Evolutionary conservation across 2,113 vertebrate genomes (phyloP).

Genomic region (Mixornis gularis): DNA sequence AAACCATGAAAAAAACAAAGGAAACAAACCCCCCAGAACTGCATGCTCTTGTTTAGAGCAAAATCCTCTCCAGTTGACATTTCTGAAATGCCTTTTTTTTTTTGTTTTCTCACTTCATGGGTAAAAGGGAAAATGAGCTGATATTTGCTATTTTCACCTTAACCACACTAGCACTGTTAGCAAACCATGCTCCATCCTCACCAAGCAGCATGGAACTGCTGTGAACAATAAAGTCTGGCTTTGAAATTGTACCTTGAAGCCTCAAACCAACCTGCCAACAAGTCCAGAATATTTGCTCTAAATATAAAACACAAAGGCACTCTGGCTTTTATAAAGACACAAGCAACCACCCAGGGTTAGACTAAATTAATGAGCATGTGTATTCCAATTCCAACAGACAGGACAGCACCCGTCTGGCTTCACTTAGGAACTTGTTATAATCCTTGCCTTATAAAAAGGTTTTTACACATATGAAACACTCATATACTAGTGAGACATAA

Average conservation of each 20-base stretch:
- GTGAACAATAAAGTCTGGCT: neutral
- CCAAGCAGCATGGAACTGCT: neutral
- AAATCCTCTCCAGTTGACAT: neutral
- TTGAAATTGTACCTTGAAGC: neutral
- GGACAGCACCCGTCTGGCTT: neutral
- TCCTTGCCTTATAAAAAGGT: neutral
- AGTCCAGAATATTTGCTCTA: neutral
- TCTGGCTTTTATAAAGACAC: neutral
- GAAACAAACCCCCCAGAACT: rapidly evolving
- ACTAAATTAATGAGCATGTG: neutral
- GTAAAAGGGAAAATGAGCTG: neutral
- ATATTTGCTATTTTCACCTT: neutral
- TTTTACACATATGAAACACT: slow-evolving; percentile 17
- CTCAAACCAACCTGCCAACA: neutral
- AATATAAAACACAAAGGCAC: neutral
- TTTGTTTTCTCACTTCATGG: neutral
- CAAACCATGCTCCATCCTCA: neutral
- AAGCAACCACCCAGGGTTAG: neutral
- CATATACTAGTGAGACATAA: neutral
- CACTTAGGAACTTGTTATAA: neutral
- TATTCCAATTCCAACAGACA: neutral
- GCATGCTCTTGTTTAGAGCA: neutral
- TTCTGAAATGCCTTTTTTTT: neutral
- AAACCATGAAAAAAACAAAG: neutral
- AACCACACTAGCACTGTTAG: neutral